Evolutionary conservation across 2,113 vertebrate species (phyloP), one percentile per base, ranked within the genome.

Genomic region (Seriola aureovittata): DNA sequence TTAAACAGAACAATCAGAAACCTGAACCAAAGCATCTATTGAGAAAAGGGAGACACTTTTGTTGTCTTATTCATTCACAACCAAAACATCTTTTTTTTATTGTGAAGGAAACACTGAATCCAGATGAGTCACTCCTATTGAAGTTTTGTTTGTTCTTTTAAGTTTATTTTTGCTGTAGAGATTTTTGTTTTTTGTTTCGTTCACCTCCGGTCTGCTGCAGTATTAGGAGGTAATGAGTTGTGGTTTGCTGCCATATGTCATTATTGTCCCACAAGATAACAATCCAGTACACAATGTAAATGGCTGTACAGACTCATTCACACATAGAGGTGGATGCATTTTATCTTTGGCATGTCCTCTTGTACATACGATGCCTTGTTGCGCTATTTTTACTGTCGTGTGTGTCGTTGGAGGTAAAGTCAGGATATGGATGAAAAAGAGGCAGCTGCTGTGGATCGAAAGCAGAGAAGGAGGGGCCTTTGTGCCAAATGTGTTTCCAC

Each of bases 21-120:
- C 71, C 77, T 82, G 68, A 84, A 84, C 84, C 88, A 64, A 89
- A 91, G 78, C 70, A 69, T 85, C 19, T 11, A 2, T 69, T 21
- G 12, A n/a, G 19, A 71, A 50, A 44, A 50, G 8, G 54, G 5
- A 70, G 4, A n/a, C 13, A 36, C 2, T 6, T 59, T 42, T 10
- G 0, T 34, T 64, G 16, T 73, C 13, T 7, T 70, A 21, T 29
- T 42, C 12, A 17, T 72, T 68, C 63, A 19, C 23, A 36, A 70
- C 48, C 60, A 71, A 67, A 77, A 60, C n/a, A 50, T 17, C 8
- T 70, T 6, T 34, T n/a, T 38, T 62, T 55, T 40, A 4, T 25
- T 29, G 23, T 58, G 2, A 19, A 65, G 0, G 32, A 70, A 34
- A 42, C 8, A 19, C 14, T 12, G 14, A 38, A 4, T 80, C 57